Base-by-base conservation (phyloP, 2,113 vertebrate genomes). In the Melierax canorus region DNA sequence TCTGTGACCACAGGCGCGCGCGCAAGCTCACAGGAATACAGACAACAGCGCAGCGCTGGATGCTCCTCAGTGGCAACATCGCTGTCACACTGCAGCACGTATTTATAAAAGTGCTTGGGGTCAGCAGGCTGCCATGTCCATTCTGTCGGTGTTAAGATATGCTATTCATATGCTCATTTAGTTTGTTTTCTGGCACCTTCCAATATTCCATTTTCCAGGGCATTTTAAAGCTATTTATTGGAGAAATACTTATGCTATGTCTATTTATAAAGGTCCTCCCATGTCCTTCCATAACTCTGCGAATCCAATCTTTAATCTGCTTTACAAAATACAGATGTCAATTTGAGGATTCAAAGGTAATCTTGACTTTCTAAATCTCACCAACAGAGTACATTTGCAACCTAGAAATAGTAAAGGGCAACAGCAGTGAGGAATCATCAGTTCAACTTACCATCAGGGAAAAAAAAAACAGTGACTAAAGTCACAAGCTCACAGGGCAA, bases 1-100 rank as follows among this genome's bases (percentile, higher is more conserved):
- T 16, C 62, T n/a, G 0, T 2, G 3, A 10, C 10, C 29, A 5
- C 26, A 6, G 2, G 2, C 12, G 12, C 23, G 10, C 1, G 12
- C 29, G 10, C 1, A 10, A 32, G 29, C 74, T 26, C 13, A 4
- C 1, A 16, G 41, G 73, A 20, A 27, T 0, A 7, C 20, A 5
- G 12, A 5, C 29, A 15, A 4, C 51, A 4, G 51, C 4, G 11
- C 26, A 10, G 78, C 18, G 3, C 34, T 2, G 38, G 34, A 8
- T 11, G 23, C 18, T 56, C 75, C 83, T 32, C 12, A 3, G 26
- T 8, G 58, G 36, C 64, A 78, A 7, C 60, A 10, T 11, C 14
- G 3, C 63, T 11, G 38, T 13, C 59, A 20, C 39, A 4, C 32
- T 14, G 27, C 34, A 55, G n/a, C 11, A 17, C 41, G 58, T 59